These are phyloP conservation scores for Hyposoter dolosus DNA, from an alignment of 2,888 invertebrate genomes.

Conservation along the genomic window DNA sequence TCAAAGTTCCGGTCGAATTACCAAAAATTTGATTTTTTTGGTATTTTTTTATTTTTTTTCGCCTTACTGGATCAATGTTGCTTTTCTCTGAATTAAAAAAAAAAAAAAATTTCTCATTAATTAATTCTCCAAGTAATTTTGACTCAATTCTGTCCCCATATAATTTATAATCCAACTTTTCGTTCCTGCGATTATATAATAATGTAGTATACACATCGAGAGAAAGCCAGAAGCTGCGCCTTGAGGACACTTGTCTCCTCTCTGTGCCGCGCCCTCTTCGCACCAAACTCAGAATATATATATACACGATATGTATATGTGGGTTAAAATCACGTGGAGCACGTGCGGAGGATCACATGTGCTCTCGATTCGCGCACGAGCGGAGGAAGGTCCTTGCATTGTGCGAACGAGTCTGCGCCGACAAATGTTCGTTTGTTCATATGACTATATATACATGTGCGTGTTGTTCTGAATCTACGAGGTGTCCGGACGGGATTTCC, in stretches of 20 bases:
- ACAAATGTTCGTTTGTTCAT: slow-evolving; percentile 24
- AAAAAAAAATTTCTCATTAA: background rate
- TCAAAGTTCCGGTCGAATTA: too few relatives aligned
- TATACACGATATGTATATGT: background rate
- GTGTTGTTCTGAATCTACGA: background rate
- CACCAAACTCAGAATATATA: slow-evolving; percentile 7
- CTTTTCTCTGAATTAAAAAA: too few relatives aligned
- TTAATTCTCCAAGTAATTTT: background rate
- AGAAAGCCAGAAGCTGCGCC: slow-evolving; percentile 49
- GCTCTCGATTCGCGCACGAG: slow-evolving; percentile 47
- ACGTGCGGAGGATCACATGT: slow-evolving; percentile 68
- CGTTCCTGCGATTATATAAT: slow-evolving; percentile 14
- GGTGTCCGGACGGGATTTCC: background rate
- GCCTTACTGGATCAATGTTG: too few relatives aligned
- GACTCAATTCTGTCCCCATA: background rate
- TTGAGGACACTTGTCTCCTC: slow-evolving; percentile 47
- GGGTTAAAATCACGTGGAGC: slow-evolving; percentile 30
- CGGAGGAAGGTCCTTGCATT: slow-evolving; percentile 64
- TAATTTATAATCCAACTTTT: background rate
- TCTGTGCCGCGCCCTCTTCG: slow-evolving; percentile 27
- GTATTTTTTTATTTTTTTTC: too few relatives aligned
- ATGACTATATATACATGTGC: background rate
- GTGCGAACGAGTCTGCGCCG: slow-evolving; percentile 46
- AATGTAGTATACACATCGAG: slow-evolving; percentile 33
- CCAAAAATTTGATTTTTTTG: too few relatives aligned